Percentiles rank a stretch among this genome's conserved stretches.
Evolutionary conservation across 2,888 invertebrate genomes (phyloP).

Genomic region (Agonopterix heracliana): DNA sequence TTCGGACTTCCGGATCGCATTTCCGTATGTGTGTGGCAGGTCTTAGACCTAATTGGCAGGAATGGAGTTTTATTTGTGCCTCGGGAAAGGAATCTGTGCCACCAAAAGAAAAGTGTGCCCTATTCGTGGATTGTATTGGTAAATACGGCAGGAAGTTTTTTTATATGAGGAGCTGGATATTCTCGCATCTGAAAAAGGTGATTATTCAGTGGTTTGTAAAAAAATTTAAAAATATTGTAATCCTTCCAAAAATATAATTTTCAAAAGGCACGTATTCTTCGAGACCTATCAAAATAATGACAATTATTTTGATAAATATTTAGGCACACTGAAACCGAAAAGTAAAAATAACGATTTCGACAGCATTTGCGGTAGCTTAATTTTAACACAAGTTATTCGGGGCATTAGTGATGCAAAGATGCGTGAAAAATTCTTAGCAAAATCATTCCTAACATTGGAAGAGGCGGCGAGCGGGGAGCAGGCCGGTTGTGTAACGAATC

Average conservation of each 20-base stretch:
- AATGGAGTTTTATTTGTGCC: constrained; percentile 14
- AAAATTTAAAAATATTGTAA: constrained; percentile 8
- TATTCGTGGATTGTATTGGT: constrained; percentile 19
- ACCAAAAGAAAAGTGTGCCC: constrained; percentile 8
- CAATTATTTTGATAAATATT: constrained; percentile 12
- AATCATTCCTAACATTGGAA: constrained; percentile 2
- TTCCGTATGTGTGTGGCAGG: no score
- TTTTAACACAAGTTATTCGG: constrained; percentile 17
- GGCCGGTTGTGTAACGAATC: not conserved
- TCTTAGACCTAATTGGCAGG: constrained; percentile 12
- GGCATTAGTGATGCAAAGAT: constrained; percentile 13
- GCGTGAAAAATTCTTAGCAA: constrained; percentile 5
- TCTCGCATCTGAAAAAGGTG: not conserved
- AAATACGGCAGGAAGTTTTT: constrained; percentile 10
- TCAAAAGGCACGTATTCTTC: constrained; percentile 13
- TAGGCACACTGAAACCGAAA: constrained; percentile 9
- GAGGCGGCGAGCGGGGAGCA: constrained; percentile 9
- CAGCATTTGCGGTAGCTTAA: constrained; percentile 11
- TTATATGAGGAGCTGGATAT: constrained; percentile 14
- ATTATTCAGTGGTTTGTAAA: constrained; percentile 3
- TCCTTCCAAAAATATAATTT: constrained; percentile 12
- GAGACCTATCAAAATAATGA: constrained; percentile 11
- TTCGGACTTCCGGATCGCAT: no score
- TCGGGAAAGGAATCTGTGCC: not conserved
- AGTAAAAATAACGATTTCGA: constrained; percentile 17